A percentile compares a stretch with the other conserved stretches of the same genome.
These are phyloP conservation scores for Anadara kagoshimensis DNA, from an alignment of 1,140 invertebrate species.

Conservation along the genomic window DNA sequence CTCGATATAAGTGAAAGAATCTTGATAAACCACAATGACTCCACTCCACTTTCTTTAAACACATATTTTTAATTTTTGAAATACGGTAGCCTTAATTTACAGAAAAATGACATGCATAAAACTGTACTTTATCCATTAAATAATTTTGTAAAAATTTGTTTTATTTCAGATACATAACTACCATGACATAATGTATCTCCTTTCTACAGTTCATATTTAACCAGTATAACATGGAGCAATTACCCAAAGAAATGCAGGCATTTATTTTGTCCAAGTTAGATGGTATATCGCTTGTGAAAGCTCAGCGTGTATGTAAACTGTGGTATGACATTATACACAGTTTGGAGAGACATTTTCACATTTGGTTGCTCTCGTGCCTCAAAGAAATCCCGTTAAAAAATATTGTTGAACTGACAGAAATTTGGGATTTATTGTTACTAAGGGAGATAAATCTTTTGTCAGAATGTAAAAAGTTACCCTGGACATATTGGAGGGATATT, in stretches of 20 bases:
- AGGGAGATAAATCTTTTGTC: not conserved
- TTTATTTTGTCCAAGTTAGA: conserved; percentile 46
- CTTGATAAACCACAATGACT: too few relatives aligned
- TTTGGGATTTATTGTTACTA: conserved; percentile 25
- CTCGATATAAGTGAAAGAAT: too few relatives aligned
- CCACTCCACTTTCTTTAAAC: too few relatives aligned
- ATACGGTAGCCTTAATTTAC: too few relatives aligned
- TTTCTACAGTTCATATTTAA: too few relatives aligned
- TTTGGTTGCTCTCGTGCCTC: conserved; percentile 43
- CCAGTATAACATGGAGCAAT: too few relatives aligned
- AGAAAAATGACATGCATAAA: too few relatives aligned
- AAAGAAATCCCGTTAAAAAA: conserved; percentile 35
- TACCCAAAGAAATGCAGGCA: conserved; percentile 38
- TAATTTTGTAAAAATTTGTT: too few relatives aligned
- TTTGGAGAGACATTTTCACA: conserved; percentile 30
- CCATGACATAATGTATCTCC: too few relatives aligned
- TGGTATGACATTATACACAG: conserved; percentile 35
- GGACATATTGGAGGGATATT: conserved; percentile 45
- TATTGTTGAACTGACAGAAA: conserved; percentile 17
- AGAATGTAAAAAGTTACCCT: conserved; percentile 7
- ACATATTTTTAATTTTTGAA: too few relatives aligned
- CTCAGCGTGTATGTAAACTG: conserved; percentile 29
- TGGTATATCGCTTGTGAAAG: conserved; percentile 33
- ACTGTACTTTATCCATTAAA: too few relatives aligned
- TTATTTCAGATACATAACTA: too few relatives aligned